Conservation (phyloP, 1,140 invertebrate genomes). For the Meteorus sp. region DNA sequence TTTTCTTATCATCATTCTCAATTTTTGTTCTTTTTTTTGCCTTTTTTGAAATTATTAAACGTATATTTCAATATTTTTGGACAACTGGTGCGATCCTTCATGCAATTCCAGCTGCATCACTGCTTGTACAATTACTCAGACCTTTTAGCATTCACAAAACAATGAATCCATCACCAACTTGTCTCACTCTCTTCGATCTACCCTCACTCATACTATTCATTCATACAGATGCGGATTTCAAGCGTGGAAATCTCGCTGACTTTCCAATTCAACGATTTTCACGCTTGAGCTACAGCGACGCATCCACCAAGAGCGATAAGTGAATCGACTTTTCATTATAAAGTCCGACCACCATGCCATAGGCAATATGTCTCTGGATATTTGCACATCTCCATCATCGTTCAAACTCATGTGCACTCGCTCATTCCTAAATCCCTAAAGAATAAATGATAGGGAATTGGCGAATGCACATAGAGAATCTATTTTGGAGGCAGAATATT, state of each 20-base stretch:
- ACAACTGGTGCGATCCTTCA: no score
- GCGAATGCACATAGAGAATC: no score
- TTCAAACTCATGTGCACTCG: not conserved
- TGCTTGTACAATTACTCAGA: no score
- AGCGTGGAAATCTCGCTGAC: constrained; percentile 13
- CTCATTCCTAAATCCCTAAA: no score
- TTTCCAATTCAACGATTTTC: constrained; percentile 18
- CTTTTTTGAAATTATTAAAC: not conserved
- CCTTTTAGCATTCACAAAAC: no score
- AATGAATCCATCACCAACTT: not conserved
- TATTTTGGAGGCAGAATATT: constrained; percentile 5
- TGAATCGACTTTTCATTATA: constrained; percentile 29
- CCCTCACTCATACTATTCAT: no score
- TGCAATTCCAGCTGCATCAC: no score
- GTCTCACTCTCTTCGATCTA: not conserved
- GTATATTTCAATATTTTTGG: no score
- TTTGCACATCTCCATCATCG: not conserved
- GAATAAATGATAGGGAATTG: no score
- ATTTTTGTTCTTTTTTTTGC: not conserved
- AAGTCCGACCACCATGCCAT: not conserved
- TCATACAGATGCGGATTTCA: not conserved
- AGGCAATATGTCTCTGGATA: constrained; percentile 20
- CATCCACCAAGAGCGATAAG: constrained; percentile 19
- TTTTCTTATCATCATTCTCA: no score
- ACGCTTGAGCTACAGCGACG: constrained; percentile 10